These are phyloP conservation scores for Nestor notabilis DNA, from an alignment of 2,113 vertebrate genomes.

Conservation along the genomic window DNA sequence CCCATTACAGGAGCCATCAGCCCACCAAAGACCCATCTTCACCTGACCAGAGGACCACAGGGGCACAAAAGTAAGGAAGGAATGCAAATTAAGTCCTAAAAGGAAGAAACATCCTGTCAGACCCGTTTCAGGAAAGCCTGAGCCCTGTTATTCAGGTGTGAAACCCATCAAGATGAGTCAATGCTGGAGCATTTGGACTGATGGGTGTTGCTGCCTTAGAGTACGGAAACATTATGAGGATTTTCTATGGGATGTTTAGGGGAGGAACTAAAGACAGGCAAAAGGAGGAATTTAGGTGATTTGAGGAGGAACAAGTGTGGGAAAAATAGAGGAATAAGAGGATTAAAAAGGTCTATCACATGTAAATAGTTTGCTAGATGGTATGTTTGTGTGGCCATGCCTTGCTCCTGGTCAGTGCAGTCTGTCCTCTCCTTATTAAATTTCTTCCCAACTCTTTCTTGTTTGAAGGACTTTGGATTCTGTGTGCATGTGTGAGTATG, in stretches of 20 bases:
- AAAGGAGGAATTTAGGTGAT: neutral
- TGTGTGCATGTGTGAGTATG: neutral
- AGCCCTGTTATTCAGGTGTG: neutral
- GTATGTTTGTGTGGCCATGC: rapidly evolving
- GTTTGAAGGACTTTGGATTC: neutral
- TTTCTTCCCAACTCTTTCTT: neutral
- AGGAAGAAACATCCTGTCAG: neutral
- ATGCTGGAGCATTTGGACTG: neutral
- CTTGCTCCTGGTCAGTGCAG: neutral
- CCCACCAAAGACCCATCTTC: neutral
- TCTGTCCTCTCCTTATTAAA: neutral
- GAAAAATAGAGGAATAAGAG: neutral
- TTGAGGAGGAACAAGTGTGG: neutral
- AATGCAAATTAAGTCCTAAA: neutral
- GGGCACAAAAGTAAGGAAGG: neutral
- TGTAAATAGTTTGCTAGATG: neutral
- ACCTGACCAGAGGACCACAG: neutral
- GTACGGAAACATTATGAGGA: neutral
- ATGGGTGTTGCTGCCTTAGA: neutral
- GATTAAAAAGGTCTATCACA: neutral
- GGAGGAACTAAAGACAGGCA: neutral
- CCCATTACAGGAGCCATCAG: neutral
- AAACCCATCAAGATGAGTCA: neutral
- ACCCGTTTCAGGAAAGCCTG: neutral
- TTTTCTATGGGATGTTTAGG: neutral